Evolutionary conservation across 2,113 vertebrate species (phyloP).

Genomic region (Haemorhous mexicanus): DNA sequence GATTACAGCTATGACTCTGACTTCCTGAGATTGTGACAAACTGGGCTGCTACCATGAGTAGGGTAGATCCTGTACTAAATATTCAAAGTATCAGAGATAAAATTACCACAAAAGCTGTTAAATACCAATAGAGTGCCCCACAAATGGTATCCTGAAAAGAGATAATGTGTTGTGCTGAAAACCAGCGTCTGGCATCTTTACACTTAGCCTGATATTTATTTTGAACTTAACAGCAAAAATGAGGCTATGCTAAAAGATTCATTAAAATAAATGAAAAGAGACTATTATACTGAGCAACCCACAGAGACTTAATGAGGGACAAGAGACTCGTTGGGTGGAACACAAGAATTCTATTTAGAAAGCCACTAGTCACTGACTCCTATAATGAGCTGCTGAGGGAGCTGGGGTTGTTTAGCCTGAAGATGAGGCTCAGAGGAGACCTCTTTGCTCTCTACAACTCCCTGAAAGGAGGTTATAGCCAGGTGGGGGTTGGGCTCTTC

Average conservation of each 20-base stretch:
- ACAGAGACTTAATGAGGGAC: background rate
- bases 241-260: background rate
- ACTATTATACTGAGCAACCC: background rate
- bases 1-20: background rate
- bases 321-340: background rate
- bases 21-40: background rate
- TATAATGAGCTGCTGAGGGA: background rate
- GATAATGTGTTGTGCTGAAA: background rate
- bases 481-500: background rate
- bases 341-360: background rate
- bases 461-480: background rate
- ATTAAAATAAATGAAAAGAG: background rate
- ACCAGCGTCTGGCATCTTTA: background rate
- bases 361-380: background rate
- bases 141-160: background rate
- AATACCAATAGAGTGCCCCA: background rate
- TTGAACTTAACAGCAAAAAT: background rate
- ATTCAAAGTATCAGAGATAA: background rate
- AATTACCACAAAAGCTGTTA: background rate
- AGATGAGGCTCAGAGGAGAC: background rate
- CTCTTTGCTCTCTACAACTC: background rate
- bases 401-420: background rate
- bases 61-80: background rate
- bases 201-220: background rate
- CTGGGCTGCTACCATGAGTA: background rate